Evolutionary conservation across 1,140 invertebrate species (phyloP), one percentile per base, ranked within the genome.

Genomic region (Heliconius eleuchia): DNA sequence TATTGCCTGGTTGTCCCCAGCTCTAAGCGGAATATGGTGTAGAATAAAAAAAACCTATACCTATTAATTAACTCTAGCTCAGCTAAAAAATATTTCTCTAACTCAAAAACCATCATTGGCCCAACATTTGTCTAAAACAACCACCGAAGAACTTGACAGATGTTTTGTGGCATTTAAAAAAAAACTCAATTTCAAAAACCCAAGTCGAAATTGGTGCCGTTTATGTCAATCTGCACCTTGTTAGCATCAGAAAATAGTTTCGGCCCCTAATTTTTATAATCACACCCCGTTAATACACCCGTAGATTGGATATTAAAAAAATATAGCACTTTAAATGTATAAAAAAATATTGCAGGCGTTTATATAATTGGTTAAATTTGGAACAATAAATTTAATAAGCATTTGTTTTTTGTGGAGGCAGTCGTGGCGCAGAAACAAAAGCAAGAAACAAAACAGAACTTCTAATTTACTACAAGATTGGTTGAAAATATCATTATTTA

Each of bases 161-260:
- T 66, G 60, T 66, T 66, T 66, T 66, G 60, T 66, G 11, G 23
- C 13, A 30, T 30, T 27, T 16, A 5, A 66, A 66, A 66, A 23
- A 55, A 55, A 72, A 50, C 37, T 76, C 50, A 52, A 77, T 77
- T 77, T 77, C 23, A 19, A 39, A 77, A 77, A 34, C 57, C 46
- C 66, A 77, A 39, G 23, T 77, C 18, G 39, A 50, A 77, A 77
- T 77, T 71, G 75, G 75, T 71, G 6, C 34, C 78, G 70, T 80
- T 80, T 76, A 76, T 74, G 77, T 74, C 77, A 79, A 74, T 79
- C 77, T 52, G 27, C 77, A 79, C 77, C 77, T 79, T 79, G 77
- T 79, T 79, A 79, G 34, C 27, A 77, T 77, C 34, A 72, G 50
- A 72, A 72, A 77, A 71, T 77, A 55, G 66, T 66, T 66, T 30